Conservation (phyloP, 2,888 invertebrate species). For the Synanthedon andrenaeformis region DNA sequence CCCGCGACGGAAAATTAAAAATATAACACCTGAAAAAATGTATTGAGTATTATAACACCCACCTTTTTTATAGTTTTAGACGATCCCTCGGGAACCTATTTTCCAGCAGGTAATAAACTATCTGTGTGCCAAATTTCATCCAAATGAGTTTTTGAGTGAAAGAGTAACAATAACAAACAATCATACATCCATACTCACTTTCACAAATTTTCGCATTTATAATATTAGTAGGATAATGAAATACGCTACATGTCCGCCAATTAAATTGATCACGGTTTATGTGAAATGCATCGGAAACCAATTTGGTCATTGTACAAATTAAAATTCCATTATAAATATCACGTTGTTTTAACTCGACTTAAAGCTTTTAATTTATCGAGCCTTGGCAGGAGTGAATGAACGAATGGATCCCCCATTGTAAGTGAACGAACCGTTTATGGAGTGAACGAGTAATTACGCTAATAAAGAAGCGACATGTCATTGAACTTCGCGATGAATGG, state of each 20-base stretch:
- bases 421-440: not conserved
- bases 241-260: not conserved
- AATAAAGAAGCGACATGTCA: slow-evolving; percentile 15
- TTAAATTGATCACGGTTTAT: not conserved
- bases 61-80: no score
- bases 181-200: no score
- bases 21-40: no score
- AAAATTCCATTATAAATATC: not conserved
- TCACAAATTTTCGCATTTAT: no score
- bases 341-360: not conserved
- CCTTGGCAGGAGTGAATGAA: slow-evolving; percentile 1
- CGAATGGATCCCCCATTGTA: not conserved
- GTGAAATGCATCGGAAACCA: not conserved
- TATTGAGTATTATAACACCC: no score
- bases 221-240: no score
- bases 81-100: no score
- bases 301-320: not conserved
- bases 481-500: slow-evolving; percentile 10
- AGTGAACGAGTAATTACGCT: slow-evolving; percentile 13
- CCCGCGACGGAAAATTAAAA: no score
- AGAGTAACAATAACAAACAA: no score
- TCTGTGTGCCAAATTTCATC: no score
- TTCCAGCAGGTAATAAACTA: no score
- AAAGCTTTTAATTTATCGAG: not conserved
- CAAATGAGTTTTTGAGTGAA: no score